Evolutionary conservation across 2,797 vertebrate genomes (phyloP).

Genomic region (Cuculus canorus): DNA sequence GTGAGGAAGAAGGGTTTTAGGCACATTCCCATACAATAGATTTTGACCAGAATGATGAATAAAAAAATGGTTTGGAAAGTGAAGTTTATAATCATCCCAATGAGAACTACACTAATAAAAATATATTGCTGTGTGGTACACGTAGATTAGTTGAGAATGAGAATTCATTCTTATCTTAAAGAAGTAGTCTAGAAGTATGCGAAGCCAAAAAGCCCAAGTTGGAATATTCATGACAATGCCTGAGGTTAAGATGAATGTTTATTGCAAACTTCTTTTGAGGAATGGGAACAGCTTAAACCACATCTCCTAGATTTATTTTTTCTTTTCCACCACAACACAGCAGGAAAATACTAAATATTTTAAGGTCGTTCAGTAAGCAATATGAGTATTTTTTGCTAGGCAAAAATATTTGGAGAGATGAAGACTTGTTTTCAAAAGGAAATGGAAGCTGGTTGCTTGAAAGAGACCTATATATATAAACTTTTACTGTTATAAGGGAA

Average conservation of each 20-base stretch:
- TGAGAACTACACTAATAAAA: neutral
- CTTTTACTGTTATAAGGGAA: neutral
- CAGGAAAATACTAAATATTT: slow-evolving; percentile 20
- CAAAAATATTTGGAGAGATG: neutral
- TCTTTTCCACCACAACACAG: neutral
- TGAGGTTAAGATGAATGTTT: slow-evolving; percentile 49
- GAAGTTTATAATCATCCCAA: neutral
- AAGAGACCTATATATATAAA: neutral
- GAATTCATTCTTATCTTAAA: neutral
- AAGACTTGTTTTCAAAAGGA: neutral
- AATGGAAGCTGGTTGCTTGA: neutral
- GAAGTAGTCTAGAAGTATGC: neutral
- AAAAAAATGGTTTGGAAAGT: neutral
- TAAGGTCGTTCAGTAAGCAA: neutral
- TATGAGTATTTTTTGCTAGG: neutral
- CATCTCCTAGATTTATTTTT: neutral
- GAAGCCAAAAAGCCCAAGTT: neutral
- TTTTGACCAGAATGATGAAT: neutral
- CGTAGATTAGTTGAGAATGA: neutral
- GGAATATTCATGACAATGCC: neutral
- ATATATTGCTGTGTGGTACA: neutral
- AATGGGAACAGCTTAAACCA: neutral
- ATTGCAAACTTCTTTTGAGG: slow-evolving; percentile 7
- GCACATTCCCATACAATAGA: neutral
- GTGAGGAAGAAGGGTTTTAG: neutral